Base-by-base conservation (phyloP, 2,888 invertebrate genomes). In the Tricholauxania praeusta region DNA sequence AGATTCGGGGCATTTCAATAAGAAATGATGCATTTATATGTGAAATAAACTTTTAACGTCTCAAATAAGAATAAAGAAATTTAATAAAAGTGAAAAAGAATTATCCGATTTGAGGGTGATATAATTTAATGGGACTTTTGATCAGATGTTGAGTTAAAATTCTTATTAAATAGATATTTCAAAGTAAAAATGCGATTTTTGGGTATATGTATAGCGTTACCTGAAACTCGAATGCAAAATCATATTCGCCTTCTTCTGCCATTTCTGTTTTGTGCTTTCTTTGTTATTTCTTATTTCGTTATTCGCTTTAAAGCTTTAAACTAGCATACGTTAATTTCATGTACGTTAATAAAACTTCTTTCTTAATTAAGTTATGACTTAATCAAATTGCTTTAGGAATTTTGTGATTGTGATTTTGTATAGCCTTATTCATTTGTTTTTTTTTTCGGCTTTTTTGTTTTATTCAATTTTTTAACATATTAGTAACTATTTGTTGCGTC, bases 221-320 rank as follows among this genome's bases (percentile, higher is more conserved):
- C 91, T 90, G 89, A 88, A 91, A 91, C 87, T 91, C 91, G 87
- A 89, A 91, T 77, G 90, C 89, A 88, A 91, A 91, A 87, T 91
- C 90, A 87, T 91, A 91, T 82, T 91, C 90, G 85, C 90, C 89
- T 79, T 83, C 82, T 79, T 85, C 85, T 79, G 82, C 80, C 82
- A 82, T 83, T 74, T 80, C 62, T n/a, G 47, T 51, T 28, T 64
- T 69, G 49, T 52, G n/a, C 62, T 51, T 32, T 17, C 64, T 64
- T 14, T 28, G 17, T 39, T 10, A 4, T 39, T 39, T 39, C 10
- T 39, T 39, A 39, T 49, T 49, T 60, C 22, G 55, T 67, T 55
- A 57, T 22, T 12, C 19, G 48, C 60, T 39, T 59, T 55, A 68
- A 68, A 68, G 49, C 57, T 59, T 48, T 68, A 10, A 63, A 49